These are phyloP conservation scores for Pollimyrus isidori DNA, from an alignment of 2,113 vertebrate species.

Conservation along the genomic window DNA sequence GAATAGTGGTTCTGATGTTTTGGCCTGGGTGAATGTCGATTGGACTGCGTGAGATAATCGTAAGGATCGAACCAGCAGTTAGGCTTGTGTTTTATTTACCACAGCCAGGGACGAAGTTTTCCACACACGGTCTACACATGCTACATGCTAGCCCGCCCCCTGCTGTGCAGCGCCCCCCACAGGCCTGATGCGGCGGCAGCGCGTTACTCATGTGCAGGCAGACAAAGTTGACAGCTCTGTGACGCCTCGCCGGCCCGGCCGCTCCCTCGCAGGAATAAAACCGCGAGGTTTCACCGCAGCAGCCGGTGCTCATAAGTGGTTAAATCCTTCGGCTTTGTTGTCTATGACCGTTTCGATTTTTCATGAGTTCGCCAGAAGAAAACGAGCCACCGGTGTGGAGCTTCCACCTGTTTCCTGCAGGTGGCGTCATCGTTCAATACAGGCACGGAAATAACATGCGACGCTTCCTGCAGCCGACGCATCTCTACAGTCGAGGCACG, in stretches of 20 bases:
- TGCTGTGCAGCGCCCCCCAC: conserved; percentile 65
- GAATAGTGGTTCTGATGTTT: neutral
- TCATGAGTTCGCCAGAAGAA: neutral
- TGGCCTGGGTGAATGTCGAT: neutral
- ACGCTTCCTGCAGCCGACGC: neutral
- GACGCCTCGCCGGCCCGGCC: conserved; percentile 3
- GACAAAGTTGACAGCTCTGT: conserved; percentile 61
- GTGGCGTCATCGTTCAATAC: neutral
- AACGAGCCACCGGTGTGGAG: neutral
- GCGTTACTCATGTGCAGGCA: conserved; percentile 67
- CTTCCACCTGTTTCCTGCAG: neutral
- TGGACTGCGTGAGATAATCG: neutral
- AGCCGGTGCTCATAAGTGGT: neutral
- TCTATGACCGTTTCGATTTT: neutral
- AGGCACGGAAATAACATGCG: neutral
- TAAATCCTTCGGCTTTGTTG: neutral
- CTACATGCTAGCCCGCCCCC: conserved; percentile 58
- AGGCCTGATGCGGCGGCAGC: conserved; percentile 68
- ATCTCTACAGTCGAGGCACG: neutral
- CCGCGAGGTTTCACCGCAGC: neutral
- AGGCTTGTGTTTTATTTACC: conserved; percentile 3
- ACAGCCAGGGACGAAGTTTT: conserved; percentile 41
- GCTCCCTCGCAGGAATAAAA: conserved; percentile 49
- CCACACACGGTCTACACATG: conserved; percentile 62
- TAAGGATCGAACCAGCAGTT: neutral